Conservation (phyloP, 2,888 invertebrate species). For the Oscheius sp. region DNA sequence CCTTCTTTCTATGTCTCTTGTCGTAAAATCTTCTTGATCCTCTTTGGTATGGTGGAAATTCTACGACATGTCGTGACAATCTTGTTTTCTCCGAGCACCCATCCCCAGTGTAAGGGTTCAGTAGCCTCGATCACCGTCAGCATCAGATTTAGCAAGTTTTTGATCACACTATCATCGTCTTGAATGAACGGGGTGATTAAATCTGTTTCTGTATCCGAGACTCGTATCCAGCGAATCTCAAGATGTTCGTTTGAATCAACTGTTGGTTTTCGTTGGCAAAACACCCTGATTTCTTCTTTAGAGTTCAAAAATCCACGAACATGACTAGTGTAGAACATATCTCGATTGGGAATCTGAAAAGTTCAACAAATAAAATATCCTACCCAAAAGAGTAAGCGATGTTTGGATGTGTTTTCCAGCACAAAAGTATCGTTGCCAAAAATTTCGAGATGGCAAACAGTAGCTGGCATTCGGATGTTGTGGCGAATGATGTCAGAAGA, state of each 20-base stretch:
- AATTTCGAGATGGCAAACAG: background rate
- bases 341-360: background rate
- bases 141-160: background rate
- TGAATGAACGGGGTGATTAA: background rate
- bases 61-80: background rate
- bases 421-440: background rate
- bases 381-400: background rate
- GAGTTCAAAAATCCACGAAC: background rate
- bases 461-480: background rate
- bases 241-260: background rate
- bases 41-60: background rate
- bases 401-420: background rate
- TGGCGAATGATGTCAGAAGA: background rate
- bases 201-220: background rate
- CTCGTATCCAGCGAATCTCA: background rate
- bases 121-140: background rate
- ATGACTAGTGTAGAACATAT: background rate
- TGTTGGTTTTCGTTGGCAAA: background rate
- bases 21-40: too few relatives aligned
- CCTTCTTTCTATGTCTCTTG: too few relatives aligned
- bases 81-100: background rate
- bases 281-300: background rate
- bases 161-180: background rate
- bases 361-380: background rate
- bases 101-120: background rate